Conservation (phyloP, 2,888 invertebrate species). For the Salticus scenicus region DNA sequence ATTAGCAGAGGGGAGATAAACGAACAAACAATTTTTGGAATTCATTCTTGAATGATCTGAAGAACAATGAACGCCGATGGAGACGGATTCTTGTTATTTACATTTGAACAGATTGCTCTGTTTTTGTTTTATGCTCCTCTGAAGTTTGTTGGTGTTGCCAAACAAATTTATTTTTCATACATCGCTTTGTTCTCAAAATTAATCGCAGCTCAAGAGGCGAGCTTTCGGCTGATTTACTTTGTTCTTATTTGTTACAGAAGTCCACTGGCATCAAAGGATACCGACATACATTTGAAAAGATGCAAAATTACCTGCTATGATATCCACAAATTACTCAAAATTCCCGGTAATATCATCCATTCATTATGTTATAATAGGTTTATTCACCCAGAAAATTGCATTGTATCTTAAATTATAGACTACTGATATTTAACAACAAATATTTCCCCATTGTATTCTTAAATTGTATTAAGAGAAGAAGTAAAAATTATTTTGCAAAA, state of each 20-base stretch:
- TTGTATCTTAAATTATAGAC: no score
- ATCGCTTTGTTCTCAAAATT: not conserved
- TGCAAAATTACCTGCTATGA: no score
- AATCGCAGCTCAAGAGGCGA: conserved; percentile 14
- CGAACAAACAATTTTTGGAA: conserved; percentile 18
- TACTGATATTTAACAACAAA: no score
- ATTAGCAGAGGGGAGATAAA: conserved; percentile 33
- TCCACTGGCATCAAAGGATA: not conserved
- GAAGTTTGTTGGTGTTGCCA: conserved; percentile 15
- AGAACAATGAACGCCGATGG: conserved; percentile 34
- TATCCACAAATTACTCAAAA: no score
- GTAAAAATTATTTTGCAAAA: no score
- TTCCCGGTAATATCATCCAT: no score
- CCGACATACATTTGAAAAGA: conserved; percentile 5
- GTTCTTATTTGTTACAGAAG: not conserved
- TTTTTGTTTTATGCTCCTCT: conserved; percentile 34
- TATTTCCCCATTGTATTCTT: no score
- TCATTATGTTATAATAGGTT: no score
- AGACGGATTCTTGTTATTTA: conserved; percentile 56
- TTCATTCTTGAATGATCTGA: not conserved
- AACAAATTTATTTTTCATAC: conserved; percentile 34
- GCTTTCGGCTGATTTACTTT: not conserved
- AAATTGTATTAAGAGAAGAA: no score
- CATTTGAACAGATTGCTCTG: conserved; percentile 46
- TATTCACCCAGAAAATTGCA: no score